phyloP scores from a whole-genome alignment of 1,140 invertebrate species.

The Cheumatopsyche charites region DNA sequence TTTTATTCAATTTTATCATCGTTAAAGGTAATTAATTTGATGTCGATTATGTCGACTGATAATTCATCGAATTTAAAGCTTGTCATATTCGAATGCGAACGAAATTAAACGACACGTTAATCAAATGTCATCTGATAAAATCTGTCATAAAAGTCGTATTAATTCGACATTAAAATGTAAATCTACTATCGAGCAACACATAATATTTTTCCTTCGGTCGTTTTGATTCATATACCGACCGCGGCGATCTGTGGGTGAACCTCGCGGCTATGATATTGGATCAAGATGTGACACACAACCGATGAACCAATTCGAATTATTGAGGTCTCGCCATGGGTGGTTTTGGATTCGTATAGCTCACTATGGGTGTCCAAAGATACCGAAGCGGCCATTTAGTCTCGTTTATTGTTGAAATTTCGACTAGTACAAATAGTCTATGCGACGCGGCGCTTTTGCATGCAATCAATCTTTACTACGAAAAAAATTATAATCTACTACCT shows the following conservation, averaged over 20 bases:
- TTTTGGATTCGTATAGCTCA: slow-evolving; percentile 12
- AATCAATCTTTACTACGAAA: neutral
- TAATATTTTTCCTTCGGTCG: neutral
- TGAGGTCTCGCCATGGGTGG: slow-evolving; percentile 31
- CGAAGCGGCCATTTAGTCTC: slow-evolving; percentile 25
- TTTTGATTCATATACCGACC: neutral
- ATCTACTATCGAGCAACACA: neutral
- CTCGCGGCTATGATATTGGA: neutral
- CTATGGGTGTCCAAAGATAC: slow-evolving; percentile 28
- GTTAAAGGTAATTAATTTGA: slow-evolving; percentile 6
- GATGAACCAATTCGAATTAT: slow-evolving; percentile 11
- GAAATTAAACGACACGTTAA: neutral
- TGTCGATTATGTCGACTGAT: slow-evolving; percentile 2
- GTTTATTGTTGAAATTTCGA: slow-evolving; percentile 21
- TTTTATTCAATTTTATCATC: neutral
- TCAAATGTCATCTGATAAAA: neutral
- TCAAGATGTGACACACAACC: slow-evolving; percentile 18
- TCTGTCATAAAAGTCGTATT: neutral
- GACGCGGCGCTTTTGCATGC: slow-evolving; percentile 8
- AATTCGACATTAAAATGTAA: neutral
- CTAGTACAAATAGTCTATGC: slow-evolving; percentile 15
- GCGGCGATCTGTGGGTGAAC: neutral
- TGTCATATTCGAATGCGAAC: neutral
- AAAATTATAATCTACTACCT: no score
- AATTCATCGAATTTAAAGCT: neutral